These are phyloP conservation scores for Zaprionus ghesquierei DNA, from an alignment of 1,140 invertebrate species.

Conservation along the genomic window DNA sequence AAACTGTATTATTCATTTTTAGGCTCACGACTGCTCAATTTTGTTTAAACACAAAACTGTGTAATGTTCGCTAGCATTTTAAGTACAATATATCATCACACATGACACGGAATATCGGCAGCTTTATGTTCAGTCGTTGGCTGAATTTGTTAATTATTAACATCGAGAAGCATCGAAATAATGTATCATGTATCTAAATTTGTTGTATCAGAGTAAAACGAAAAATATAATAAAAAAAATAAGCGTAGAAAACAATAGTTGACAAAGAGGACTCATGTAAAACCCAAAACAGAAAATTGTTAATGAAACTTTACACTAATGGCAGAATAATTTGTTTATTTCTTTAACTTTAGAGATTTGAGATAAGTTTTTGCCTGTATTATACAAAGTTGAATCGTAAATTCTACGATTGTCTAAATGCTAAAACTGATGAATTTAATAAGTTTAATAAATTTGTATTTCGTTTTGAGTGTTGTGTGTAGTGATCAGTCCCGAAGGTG, in stretches of 20 bases:
- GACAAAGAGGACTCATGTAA: neutral
- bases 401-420: conserved; percentile 10
- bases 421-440: conserved; percentile 42
- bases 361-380: conserved; percentile 4
- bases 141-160: conserved; percentile 26
- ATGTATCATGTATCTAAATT: conserved; percentile 41
- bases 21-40: conserved; percentile 31
- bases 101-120: neutral
- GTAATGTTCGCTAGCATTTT: conserved; percentile 3
- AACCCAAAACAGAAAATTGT: conserved; percentile 14
- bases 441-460: conserved; percentile 29
- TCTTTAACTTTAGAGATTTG: neutral
- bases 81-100: neutral
- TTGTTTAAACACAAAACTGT: conserved; percentile 35
- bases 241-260: neutral
- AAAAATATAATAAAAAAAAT: neutral
- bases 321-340: conserved; percentile 14
- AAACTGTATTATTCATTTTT: conserved; percentile 21
- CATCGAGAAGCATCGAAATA: conserved; percentile 2
- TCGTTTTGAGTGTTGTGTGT: conserved; percentile 58
- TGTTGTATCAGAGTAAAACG: conserved; percentile 18
- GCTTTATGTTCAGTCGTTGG: conserved; percentile 9
- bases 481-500: conserved; percentile 30
- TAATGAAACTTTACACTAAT: conserved; percentile 20
- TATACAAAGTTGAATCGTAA: conserved; percentile 14